These are phyloP conservation scores for Tetragonula clypearis DNA, from an alignment of 1,140 invertebrate species.

Conservation along the genomic window DNA sequence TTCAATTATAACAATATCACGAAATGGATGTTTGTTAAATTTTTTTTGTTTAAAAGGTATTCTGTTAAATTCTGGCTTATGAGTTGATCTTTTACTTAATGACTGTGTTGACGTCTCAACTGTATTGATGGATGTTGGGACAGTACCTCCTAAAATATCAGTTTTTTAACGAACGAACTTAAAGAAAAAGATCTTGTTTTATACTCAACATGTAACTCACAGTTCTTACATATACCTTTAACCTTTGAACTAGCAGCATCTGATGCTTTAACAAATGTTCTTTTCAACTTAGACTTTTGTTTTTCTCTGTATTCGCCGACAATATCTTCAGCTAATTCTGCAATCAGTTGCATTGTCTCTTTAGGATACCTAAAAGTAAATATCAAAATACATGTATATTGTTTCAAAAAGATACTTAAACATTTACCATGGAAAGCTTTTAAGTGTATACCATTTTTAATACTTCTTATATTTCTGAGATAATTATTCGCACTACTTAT, in stretches of 20 bases:
- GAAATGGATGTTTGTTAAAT: constrained; percentile 55
- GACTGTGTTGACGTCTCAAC: background rate
- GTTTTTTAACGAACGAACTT: background rate
- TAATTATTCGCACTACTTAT: too few relatives aligned
- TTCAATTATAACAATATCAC: constrained; percentile 74
- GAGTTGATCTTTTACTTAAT: background rate
- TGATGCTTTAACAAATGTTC: constrained; percentile 90
- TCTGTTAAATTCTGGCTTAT: background rate
- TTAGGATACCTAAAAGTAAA: constrained; percentile 85
- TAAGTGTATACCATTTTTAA: too few relatives aligned
- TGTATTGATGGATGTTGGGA: constrained; percentile 1
- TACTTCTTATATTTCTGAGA: too few relatives aligned
- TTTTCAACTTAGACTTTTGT: constrained; percentile 86
- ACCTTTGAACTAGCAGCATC: constrained; percentile 89
- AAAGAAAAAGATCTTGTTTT: background rate
- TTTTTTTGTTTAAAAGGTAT: constrained; percentile 17
- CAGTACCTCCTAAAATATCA: constrained; percentile 25
- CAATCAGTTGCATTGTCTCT: constrained; percentile 89
- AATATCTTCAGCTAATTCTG: constrained; percentile 87
- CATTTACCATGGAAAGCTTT: too few relatives aligned
- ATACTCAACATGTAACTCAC: constrained; percentile 72
- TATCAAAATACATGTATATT: background rate
- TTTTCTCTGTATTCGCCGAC: constrained; percentile 86
- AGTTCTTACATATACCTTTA: constrained; percentile 83
- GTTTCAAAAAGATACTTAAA: background rate